Evolutionary conservation across 53 echinoderm and acorn worm species (phyloP), one percentile per base, ranked within the genome.

Genomic region (Hippasteria phrygiana): DNA sequence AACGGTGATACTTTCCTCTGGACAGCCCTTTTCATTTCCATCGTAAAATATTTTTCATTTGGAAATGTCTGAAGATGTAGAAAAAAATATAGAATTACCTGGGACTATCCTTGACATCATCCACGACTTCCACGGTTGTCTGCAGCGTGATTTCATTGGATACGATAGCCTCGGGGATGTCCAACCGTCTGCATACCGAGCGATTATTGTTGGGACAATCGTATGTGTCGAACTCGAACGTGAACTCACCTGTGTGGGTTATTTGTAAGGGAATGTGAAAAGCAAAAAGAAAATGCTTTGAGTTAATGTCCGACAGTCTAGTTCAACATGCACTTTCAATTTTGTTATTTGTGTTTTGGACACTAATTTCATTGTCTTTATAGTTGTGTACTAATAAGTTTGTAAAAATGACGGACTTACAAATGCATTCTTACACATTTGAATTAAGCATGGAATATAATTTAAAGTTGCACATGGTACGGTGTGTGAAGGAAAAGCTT

Each of bases 241-340:
- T 90, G 75, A 95, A 95, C 78, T 95, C 93, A 47, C 95, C 95
- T 95, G 71, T 1, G 82, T 74, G 46, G n/a, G 39, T 73, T 33
- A 47, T 3, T 66, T 66, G 66, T 7, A 26, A 2, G 2, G 73
- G 43, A 40, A 7, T 9, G 9, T 34, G 4, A 32, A n/a, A n/a
- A n/a, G n/a, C n/a, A n/a, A n/a, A n/a, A n/a, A n/a, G n/a, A n/a
- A n/a, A n/a, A n/a, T n/a, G n/a, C 35, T 43, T 22, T 34, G 11
- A 11, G 46, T 45, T 45, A 45, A 75, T 28, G 71, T 33, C 8
- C 18, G 2, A 48, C 18, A 3, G 5, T 32, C 31, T 33, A 24
- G 43, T 36, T 75, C 14, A 14, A 18, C 69, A 31, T 14, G n/a
- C n/a, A n/a, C n/a, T n/a, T n/a, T n/a, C n/a, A n/a, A n/a, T n/a